phyloP scores from a whole-genome alignment of 2,888 invertebrate genomes.

The Mesorhabditis spiculigera region DNA sequence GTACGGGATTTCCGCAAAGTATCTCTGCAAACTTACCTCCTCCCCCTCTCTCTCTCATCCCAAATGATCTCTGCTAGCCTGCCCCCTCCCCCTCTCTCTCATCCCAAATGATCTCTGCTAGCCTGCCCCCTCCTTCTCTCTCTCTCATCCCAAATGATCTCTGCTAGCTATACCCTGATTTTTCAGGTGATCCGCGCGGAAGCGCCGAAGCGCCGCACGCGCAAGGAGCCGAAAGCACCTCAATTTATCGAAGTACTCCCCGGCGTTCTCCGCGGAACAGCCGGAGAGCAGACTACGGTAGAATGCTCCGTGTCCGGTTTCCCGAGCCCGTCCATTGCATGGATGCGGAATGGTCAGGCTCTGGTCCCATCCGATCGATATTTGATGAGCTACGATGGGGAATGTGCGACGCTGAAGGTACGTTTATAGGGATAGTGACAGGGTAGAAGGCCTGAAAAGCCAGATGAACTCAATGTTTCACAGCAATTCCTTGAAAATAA shows the following conservation, averaged over 20 bases:
- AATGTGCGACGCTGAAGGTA: slow-evolving; percentile 53
- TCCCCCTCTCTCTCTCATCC: too few relatives aligned
- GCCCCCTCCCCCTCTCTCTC: too few relatives aligned
- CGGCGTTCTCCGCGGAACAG: slow-evolving; percentile 31
- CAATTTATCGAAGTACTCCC: slow-evolving; percentile 54
- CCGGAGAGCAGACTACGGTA: slow-evolving; percentile 45
- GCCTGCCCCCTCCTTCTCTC: too few relatives aligned
- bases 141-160: too few relatives aligned
- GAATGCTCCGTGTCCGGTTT: slow-evolving; percentile 54
- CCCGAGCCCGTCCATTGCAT: slow-evolving; percentile 49
- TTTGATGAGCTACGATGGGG: slow-evolving; percentile 56
- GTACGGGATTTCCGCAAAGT: neutral
- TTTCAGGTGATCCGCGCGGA: slow-evolving; percentile 15
- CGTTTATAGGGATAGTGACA: neutral
- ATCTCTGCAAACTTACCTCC: too few relatives aligned
- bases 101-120: too few relatives aligned
- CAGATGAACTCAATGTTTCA: too few relatives aligned
- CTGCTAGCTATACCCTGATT: neutral
- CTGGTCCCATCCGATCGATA: slow-evolving; percentile 45
- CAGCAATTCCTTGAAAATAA: too few relatives aligned
- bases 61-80: too few relatives aligned
- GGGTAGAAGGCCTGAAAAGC: too few relatives aligned
- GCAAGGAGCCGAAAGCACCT: slow-evolving; percentile 41
- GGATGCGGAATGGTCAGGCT: slow-evolving; percentile 47
- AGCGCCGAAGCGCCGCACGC: slow-evolving; percentile 28